Evolutionary conservation across 2,113 vertebrate species (phyloP).

Genomic region (Syrmaticus mikado): DNA sequence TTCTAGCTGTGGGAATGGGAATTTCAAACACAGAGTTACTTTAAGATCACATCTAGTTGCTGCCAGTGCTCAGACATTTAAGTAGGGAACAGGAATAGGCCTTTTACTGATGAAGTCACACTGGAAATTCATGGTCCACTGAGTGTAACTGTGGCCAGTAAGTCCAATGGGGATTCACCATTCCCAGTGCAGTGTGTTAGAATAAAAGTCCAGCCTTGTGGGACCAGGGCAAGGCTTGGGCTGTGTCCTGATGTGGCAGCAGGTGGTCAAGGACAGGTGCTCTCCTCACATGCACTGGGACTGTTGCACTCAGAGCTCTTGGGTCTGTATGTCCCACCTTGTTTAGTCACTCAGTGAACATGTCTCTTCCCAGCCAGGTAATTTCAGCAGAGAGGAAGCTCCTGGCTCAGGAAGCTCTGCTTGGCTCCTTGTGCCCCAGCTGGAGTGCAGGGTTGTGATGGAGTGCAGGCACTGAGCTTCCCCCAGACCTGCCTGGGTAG

Average conservation of each 20-base stretch:
- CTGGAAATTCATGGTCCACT: slow-evolving; percentile 29
- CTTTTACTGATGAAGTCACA: neutral
- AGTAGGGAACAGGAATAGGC: neutral
- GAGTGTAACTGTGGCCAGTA: neutral
- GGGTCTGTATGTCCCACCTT: neutral
- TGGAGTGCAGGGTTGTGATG: fast-evolving
- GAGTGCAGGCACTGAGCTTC: neutral
- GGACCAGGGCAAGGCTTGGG: neutral
- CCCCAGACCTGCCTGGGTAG: fast-evolving
- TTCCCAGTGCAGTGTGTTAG: neutral
- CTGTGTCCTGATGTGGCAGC: fast-evolving
- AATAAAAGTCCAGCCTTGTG: neutral
- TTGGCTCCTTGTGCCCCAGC: neutral
- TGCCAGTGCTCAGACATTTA: neutral
- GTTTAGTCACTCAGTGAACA: neutral
- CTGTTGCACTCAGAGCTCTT: neutral
- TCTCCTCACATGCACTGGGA: neutral
- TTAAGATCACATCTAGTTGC: neutral
- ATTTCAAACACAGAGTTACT: neutral
- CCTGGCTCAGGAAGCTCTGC: fast-evolving
- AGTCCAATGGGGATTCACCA: neutral
- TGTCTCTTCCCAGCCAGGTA: neutral
- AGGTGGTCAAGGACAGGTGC: fast-evolving
- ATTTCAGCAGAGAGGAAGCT: neutral
- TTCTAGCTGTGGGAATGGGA: slow-evolving; percentile 39